Conservation (phyloP, 2,113 vertebrate species). For the Campylomormyrus numenius region DNA sequence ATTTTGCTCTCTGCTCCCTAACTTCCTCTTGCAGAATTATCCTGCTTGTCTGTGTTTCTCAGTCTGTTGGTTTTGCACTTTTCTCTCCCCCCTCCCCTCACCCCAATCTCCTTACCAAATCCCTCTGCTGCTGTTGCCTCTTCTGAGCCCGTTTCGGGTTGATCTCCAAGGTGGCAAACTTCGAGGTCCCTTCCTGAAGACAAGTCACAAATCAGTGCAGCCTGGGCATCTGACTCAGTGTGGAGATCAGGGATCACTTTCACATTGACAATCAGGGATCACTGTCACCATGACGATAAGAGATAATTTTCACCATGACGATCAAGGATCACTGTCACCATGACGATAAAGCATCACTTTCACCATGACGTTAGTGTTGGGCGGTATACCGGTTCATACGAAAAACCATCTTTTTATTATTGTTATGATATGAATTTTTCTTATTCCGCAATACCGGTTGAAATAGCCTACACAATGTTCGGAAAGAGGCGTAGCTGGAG, state of each 20-base stretch:
- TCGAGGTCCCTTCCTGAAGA: slow-evolving; percentile 88
- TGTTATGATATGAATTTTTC: too few relatives aligned
- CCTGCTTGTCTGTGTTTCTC: background rate
- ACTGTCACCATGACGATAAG: background rate
- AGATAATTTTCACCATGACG: background rate
- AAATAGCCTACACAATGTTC: too few relatives aligned
- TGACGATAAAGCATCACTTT: too few relatives aligned
- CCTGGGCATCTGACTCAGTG: background rate
- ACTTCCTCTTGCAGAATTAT: background rate
- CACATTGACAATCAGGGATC: background rate
- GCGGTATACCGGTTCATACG: too few relatives aligned
- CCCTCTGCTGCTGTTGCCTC: slow-evolving; percentile 83
- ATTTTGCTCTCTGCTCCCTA: background rate
- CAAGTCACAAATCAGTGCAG: background rate
- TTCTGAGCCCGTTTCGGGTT: slow-evolving; percentile 89
- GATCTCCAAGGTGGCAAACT: slow-evolving; percentile 93
- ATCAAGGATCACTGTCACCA: too few relatives aligned
- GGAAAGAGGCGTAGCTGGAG: too few relatives aligned
- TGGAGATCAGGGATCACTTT: background rate
- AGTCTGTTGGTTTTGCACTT: background rate
- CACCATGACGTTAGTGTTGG: background rate
- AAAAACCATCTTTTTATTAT: too few relatives aligned
- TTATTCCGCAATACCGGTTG: too few relatives aligned
- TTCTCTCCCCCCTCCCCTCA: too few relatives aligned
- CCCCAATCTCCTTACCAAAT: slow-evolving; percentile 67